These are phyloP conservation scores for Hymenochirus boettgeri DNA, from an alignment of 2,113 vertebrate species.

Conservation along the genomic window DNA sequence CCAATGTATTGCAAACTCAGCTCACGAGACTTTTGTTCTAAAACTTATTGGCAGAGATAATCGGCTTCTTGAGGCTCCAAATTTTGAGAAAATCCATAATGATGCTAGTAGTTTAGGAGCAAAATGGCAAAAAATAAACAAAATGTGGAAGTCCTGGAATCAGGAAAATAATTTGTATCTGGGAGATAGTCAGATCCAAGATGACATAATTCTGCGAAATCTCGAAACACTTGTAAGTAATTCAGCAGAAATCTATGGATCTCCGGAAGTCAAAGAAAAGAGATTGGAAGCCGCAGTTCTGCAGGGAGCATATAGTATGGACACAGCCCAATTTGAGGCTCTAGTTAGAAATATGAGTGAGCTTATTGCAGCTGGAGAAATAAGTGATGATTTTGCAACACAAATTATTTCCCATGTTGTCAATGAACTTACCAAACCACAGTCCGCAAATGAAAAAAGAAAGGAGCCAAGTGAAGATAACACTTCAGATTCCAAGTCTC, in stretches of 20 bases:
- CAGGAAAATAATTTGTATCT: conserved; percentile 64
- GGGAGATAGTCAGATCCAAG: conserved; percentile 49
- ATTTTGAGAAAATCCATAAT: conserved; percentile 45
- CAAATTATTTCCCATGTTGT: conserved; percentile 73
- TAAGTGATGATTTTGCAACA: conserved; percentile 69
- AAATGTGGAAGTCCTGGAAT: conserved; percentile 66
- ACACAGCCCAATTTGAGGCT: conserved; percentile 65
- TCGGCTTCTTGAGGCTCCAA: conserved; percentile 62
- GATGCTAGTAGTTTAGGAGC: conserved; percentile 60
- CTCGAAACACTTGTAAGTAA: conserved; percentile 49
- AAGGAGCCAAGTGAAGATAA: conserved; percentile 48
- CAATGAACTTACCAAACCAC: conserved; percentile 57
- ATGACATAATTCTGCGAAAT: conserved; percentile 50
- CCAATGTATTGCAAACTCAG: conserved; percentile 71
- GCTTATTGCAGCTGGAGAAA: conserved; percentile 67
- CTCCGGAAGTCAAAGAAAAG: conserved; percentile 48
- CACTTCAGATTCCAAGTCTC: conserved; percentile 45
- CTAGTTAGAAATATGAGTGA: conserved; percentile 76
- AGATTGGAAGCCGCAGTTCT: conserved; percentile 57
- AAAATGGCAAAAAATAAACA: conserved; percentile 66
- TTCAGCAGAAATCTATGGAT: conserved; percentile 46
- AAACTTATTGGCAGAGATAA: conserved; percentile 78
- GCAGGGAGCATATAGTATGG: conserved; percentile 68
- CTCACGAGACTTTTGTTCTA: conserved; percentile 67
- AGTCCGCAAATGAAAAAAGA: conserved; percentile 50